Evolutionary conservation across 2,797 vertebrate genomes (phyloP), one percentile per base, ranked within the genome.

Genomic region (Gorsachius magnificus): DNA sequence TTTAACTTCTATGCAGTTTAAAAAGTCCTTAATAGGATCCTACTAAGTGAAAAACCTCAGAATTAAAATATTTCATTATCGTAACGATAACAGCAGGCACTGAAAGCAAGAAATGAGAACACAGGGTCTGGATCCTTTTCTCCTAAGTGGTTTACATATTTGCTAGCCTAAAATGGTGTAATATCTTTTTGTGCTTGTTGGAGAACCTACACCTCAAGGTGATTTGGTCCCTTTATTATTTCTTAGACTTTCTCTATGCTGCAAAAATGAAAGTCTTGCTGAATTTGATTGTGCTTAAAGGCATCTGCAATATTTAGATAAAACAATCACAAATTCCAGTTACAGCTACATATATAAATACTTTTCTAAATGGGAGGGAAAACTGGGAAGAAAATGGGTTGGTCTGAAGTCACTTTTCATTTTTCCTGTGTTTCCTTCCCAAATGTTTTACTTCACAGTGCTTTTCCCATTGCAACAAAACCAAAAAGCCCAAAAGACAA

Each of bases 11-110:
- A 31, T 28, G 9, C 91, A 87, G 97, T 97, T 95, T 94, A 36
- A 94, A 83, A 96, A 96, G 33, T 57, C 53, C 43, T 97, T 97
- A 96, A 97, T 94, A 96, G 92, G 79, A 96, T 97, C 31, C 79
- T 97, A 91, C 97, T 97, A 97, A 77, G 83, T 93, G 71, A 89
- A 72, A 97, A 96, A 60, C 29, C 78, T 61, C 89, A 77, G 95
- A 87, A 95, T 93, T 96, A 93, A 97, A 96, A 95, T 95, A 97
- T 96, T 96, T 97, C 70, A 91, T 96, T 97, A 96, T 80, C 89
- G 66, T 35, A 58, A 90, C 1, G 2, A 41, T 90, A 93, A 90
- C 71, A 83, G 29, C 33, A 74, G 66, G 63, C 64, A 61, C 8
- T 38, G 50, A 54, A 83, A 68, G 66, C 16, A 69, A 87, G 68